Base-by-base conservation (phyloP, 2,888 invertebrate genomes). In the Dinocampus coccinellae region DNA sequence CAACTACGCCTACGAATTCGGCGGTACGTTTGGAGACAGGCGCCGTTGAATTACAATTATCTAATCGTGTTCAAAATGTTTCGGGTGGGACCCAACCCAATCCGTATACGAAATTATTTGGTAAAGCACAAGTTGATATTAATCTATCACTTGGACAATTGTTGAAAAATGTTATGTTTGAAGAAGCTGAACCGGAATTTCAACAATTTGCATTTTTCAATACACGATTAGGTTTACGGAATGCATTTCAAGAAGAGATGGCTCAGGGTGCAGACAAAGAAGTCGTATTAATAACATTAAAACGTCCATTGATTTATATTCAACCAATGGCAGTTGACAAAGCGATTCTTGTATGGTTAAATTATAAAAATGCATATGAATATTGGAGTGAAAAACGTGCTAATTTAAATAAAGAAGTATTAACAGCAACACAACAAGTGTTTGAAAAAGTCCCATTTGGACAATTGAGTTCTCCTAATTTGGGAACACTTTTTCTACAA, bases 321-420 rank as follows among this genome's bases (percentile, higher is more conserved):
- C 98, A 99, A 88, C 98, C 99, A 0, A 93, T 97, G 83, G 99
- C 99, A 9, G 95, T 99, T 67, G 99, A 99, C 88, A 97, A 97
- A 90, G 99, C 97, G 13, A 97, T 99, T 78, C 91, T 99, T 22
- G 97, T 99, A 60, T 99, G 99, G 99, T 90, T 99, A 76, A 99
- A 99, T 89, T 99, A 99, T 86, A 98, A 98, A 89, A 99, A 98
- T 88, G 98, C 99, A 0, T 99, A 99, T 85, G 98, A 99, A 86
- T 99, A 98, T 88, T 99, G 99, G 99, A 97, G 96, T 79, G 98
- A 98, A 87, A 98, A 99, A 88, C 89, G 98, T 3, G 93, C 96
- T 4, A 96, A 94, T 80, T 89, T 98, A 53, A 97, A 96, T 84
- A 95, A 94, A 81, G 97, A 98, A 85, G 95, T 96, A 47, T 89